Evolutionary conservation across 2,888 invertebrate genomes (phyloP).

Genomic region (Crocallis elinguaria): DNA sequence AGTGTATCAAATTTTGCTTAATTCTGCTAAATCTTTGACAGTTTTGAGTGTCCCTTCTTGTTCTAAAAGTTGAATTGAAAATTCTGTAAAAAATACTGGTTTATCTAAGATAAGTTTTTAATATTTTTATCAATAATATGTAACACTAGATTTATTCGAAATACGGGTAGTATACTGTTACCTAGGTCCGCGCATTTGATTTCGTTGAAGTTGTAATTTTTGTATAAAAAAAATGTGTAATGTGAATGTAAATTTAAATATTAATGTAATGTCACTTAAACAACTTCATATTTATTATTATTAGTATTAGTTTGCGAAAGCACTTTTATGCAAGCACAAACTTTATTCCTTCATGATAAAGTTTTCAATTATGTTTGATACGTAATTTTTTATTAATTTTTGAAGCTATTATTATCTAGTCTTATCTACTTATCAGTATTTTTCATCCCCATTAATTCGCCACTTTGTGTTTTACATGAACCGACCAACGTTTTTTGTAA

Average conservation of each 20-base stretch:
- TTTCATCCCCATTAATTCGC: constrained; percentile 50
- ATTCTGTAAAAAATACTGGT: neutral
- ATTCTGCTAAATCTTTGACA: constrained; percentile 7
- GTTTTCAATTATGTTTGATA: constrained; percentile 38
- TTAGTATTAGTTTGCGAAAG: constrained; percentile 21
- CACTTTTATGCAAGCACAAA: constrained; percentile 24
- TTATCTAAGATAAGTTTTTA: constrained; percentile 18
- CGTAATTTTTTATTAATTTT: constrained; percentile 46
- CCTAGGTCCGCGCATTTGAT: constrained; percentile 49
- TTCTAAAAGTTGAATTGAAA: neutral
- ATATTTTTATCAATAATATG: constrained; percentile 38
- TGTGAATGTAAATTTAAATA: constrained; percentile 52
- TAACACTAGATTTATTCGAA: constrained; percentile 49
- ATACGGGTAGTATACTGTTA: constrained; percentile 64
- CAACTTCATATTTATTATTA: constrained; percentile 17
- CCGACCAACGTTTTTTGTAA: constrained; percentile 73
- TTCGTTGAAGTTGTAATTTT: constrained; percentile 44
- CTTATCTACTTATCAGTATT: constrained; percentile 52
- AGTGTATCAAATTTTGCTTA: constrained; percentile 41
- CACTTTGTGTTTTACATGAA: constrained; percentile 46
- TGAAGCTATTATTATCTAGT: constrained; percentile 55
- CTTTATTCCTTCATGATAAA: constrained; percentile 5
- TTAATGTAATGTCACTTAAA: constrained; percentile 65
- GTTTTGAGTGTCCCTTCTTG: neutral
- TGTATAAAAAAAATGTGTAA: constrained; percentile 45